Evolutionary conservation across 2,113 vertebrate species (phyloP).

Genomic region (western clawed frog (Xenopus tropicalis)): UCB_Xtro_10.0 CM004444.2:152342001-152342500

Average conservation of each 20-base stretch:
- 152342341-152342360: slow-evolving; percentile 66
- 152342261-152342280: slow-evolving; percentile 57
- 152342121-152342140: no score
- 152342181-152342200: no score
- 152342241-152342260: slow-evolving; percentile 32
- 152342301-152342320: slow-evolving; percentile 64
- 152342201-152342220: no score
- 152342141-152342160: no score
- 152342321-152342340: slow-evolving; percentile 67
- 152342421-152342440: slow-evolving; percentile 73
- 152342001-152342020: no score
- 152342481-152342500: slow-evolving; percentile 70
- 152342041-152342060: no score
- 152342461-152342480: slow-evolving; percentile 78
- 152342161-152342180: no score
- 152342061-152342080: no score
- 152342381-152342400: slow-evolving; percentile 69
- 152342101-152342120: no score
- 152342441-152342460: slow-evolving; percentile 76
- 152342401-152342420: slow-evolving; percentile 77
- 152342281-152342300: slow-evolving; percentile 54
- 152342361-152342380: slow-evolving; percentile 65
- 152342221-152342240: not conserved
- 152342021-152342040: no score
- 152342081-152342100: no score